A percentile compares a stretch with the other conserved stretches of the same genome.
These are phyloP conservation scores for Hemibagrus guttatus DNA, from an alignment of 2,797 vertebrate genomes.

Conservation along the genomic window DNA sequence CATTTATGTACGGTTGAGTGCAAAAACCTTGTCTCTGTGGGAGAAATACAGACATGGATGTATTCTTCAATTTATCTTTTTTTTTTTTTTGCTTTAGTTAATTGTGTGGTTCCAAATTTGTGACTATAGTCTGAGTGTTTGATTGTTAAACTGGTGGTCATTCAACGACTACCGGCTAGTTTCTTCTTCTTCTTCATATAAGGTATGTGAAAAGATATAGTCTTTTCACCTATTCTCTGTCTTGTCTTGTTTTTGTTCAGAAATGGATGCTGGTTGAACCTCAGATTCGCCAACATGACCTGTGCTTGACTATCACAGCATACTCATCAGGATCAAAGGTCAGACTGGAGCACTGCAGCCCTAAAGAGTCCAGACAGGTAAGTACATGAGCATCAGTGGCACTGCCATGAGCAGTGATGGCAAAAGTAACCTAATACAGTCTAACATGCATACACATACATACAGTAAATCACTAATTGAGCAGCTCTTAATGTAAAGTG, in stretches of 20 bases:
- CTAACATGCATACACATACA: background rate
- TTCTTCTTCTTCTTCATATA: too few species aligned
- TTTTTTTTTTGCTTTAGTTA: background rate
- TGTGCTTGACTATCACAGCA: constrained; percentile 87
- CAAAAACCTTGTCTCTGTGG: background rate
- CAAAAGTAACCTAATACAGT: background rate
- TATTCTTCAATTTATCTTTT: background rate
- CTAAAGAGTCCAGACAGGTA: constrained; percentile 95
- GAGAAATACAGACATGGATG: background rate
- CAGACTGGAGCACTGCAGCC: constrained; percentile 86
- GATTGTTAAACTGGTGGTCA: too few species aligned
- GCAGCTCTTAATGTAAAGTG: background rate
- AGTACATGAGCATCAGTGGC: constrained; percentile 26
- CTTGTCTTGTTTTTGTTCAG: constrained; percentile 67
- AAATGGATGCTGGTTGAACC: constrained; percentile 92
- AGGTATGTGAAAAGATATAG: background rate
- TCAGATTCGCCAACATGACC: constrained; percentile 91
- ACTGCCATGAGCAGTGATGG: too few species aligned
- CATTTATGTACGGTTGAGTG: background rate
- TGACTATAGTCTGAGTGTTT: background rate
- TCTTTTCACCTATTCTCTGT: background rate
- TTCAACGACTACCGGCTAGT: too few species aligned
- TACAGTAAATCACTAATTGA: too few species aligned
- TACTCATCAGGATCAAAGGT: constrained; percentile 87
- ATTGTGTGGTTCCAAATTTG: background rate